Conservation (phyloP, 2,888 invertebrate genomes). For the Coelinius sp. region DNA sequence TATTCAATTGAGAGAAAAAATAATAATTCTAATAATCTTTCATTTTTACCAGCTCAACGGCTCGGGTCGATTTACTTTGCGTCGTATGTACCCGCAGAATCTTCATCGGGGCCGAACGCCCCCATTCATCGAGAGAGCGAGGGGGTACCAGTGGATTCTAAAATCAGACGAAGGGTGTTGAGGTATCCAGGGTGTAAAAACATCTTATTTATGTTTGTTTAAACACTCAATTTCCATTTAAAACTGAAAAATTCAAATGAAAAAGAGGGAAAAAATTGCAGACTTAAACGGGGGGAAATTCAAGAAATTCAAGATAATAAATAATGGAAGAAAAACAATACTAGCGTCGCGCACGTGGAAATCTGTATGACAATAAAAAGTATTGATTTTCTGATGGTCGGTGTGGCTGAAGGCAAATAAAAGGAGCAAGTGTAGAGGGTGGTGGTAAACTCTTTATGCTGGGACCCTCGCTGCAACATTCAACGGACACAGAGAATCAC, state of each 20-base stretch:
- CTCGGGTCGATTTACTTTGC: neutral
- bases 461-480: constrained; percentile 28
- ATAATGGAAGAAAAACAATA: neutral
- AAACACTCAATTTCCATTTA: neutral
- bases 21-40: constrained; percentile 1
- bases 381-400: constrained; percentile 12
- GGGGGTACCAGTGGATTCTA: constrained; percentile 21
- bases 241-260: neutral
- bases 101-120: neutral
- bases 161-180: constrained; percentile 10
- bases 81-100: neutral
- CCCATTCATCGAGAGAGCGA: neutral
- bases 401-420: neutral
- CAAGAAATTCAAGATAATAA: neutral
- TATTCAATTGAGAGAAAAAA: neutral
- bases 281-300: too few relatives aligned
- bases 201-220: neutral
- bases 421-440: neutral
- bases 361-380: constrained; percentile 12
- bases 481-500: constrained; percentile 23
- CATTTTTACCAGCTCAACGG: constrained; percentile 4
- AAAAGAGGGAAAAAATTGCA: neutral
- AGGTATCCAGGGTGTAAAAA: neutral
- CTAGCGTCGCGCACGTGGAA: neutral
- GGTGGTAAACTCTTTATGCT: constrained; percentile 16